phyloP scores from a whole-genome alignment of 2,113 vertebrate genomes.

The Oxygymnocypris stewartii region DNA sequence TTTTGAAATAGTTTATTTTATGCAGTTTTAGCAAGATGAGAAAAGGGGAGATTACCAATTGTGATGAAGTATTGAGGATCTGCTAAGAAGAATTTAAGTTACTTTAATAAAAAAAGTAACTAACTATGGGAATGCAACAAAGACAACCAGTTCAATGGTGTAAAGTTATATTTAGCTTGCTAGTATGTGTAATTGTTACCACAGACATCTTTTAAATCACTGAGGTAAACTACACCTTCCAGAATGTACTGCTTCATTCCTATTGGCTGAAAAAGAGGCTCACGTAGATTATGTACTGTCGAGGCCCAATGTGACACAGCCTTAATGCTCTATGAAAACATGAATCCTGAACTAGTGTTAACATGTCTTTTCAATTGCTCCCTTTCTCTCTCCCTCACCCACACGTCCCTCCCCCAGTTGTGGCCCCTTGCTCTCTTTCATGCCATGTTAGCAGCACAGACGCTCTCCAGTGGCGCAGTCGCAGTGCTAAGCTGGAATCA shows the following conservation, averaged over 20 bases:
- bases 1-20: not conserved
- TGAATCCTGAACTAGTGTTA: not conserved
- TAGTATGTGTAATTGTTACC: not conserved
- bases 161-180: not conserved
- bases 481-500: conserved; percentile 59
- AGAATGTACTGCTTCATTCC: not conserved
- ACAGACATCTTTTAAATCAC: not conserved
- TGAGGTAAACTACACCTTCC: not conserved
- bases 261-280: conserved; percentile 10
- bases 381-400: conserved; percentile 20
- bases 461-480: conserved; percentile 31
- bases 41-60: not conserved
- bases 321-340: conserved; percentile 8
- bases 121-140: not conserved
- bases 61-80: not conserved
- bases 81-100: not conserved
- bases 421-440: conserved; percentile 24
- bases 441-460: conserved; percentile 22
- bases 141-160: not conserved
- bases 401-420: not conserved
- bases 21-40: not conserved
- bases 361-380: conserved; percentile 26
- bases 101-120: not conserved
- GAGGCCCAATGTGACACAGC: not conserved
- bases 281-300: not conserved